These are phyloP conservation scores for Clinocottus analis DNA, from an alignment of 2,113 vertebrate species.

Conservation along the genomic window DNA sequence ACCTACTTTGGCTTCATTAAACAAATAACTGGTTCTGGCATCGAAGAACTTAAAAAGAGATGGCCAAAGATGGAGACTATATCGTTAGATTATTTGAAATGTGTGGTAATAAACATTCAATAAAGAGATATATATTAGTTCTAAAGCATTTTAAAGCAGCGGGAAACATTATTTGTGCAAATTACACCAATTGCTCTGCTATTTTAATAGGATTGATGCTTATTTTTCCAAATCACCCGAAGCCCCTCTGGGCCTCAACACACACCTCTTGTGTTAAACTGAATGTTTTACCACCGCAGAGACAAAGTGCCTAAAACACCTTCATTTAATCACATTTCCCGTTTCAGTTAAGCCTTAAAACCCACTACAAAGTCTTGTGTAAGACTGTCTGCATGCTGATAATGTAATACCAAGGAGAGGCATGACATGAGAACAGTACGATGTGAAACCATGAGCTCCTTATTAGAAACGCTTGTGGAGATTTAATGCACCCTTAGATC, in stretches of 20 bases:
- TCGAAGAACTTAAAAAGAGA: not conserved
- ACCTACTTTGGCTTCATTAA: constrained; percentile 5
- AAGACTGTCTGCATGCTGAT: constrained; percentile 3
- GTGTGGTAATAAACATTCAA: constrained; percentile 1
- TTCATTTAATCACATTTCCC: constrained; percentile 32
- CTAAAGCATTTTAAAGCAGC: constrained; percentile 23
- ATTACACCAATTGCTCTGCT: constrained; percentile 34
- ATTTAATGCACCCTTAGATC: constrained; percentile 48
- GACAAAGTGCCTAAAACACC: constrained; percentile 9
- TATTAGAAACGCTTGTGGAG: constrained; percentile 43
- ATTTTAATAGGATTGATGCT: constrained; percentile 26
- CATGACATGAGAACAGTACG: constrained; percentile 19
- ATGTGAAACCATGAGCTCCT: constrained; percentile 27
- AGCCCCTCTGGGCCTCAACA: not conserved
- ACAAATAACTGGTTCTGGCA: constrained; percentile 1
- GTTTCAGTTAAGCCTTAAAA: constrained; percentile 12
- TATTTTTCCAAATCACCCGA: constrained; percentile 33
- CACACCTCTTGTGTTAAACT: not conserved
- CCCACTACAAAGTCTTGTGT: not conserved
- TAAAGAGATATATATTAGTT: constrained; percentile 20
- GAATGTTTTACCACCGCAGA: constrained; percentile 10
- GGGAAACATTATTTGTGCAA: not conserved
- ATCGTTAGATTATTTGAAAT: constrained; percentile 8
- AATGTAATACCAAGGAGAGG: not conserved
- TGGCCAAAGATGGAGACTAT: not conserved